Conservation (phyloP, 2,113 vertebrate species). For the Drymodes brunneopygia region DNA sequence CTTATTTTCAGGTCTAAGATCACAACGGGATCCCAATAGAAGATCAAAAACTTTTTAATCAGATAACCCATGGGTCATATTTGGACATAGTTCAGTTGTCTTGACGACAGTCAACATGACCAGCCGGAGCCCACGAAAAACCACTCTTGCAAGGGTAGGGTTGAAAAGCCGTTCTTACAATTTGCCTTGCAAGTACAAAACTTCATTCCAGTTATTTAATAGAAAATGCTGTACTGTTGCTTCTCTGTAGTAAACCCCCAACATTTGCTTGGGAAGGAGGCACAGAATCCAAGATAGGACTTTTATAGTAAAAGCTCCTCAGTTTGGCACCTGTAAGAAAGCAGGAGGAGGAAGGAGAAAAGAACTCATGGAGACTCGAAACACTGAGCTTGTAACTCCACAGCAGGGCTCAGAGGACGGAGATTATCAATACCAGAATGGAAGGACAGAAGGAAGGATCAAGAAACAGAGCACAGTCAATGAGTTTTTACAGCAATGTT, state of each 20-base stretch:
- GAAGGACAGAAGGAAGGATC: neutral
- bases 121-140: neutral
- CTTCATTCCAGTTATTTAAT: neutral
- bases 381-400: neutral
- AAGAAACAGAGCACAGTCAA: neutral
- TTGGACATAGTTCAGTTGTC: neutral
- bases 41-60: neutral
- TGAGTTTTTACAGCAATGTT: neutral
- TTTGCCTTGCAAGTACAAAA: neutral
- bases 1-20: neutral
- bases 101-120: neutral
- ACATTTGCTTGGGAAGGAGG: neutral
- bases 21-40: neutral
- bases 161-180: neutral
- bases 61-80: neutral
- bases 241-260: neutral
- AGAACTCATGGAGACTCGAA: neutral
- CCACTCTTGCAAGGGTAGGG: accelerated
- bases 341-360: neutral
- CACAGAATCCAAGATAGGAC: neutral
- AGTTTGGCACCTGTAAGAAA: neutral
- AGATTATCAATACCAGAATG: neutral
- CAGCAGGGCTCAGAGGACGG: neutral
- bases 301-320: neutral
- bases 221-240: neutral